Base-by-base conservation (phyloP, 2,113 vertebrate species). In the Anseranas semipalmata region DNA sequence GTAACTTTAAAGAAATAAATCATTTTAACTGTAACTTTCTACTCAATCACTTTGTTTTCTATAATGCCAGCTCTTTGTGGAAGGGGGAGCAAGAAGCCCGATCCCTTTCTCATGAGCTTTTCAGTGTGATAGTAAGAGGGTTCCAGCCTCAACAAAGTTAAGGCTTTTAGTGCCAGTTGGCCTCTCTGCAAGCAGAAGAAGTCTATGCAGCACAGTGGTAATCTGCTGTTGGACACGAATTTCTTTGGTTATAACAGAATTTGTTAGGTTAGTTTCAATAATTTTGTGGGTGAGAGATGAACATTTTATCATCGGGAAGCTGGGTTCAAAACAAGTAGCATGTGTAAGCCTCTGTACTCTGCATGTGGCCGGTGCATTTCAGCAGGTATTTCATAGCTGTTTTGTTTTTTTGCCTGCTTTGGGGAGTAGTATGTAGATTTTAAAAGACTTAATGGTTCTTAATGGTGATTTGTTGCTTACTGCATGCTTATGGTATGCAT, bases 401-500 rank as follows among this genome's bases (percentile, higher is more conserved):
- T 39, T 52, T n/a, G n/a, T n/a, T 75, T 10, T 95, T 89, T 56
- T 63, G 27, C 41, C 22, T 59, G 45, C 62, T 78, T 87, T 72
- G n/a, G 1, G 3, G n/a, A 0, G 3, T 68, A 86, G 39, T 37
- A 12, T 32, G 33, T 15, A n/a, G 70, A 5, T 33, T 95, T 95
- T 9, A 48, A 58, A 71, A 66, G 73, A 70, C 24, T 68, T 78
- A 30, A 15, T 72, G n/a, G 78, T 67, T 91, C 85, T 94, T 84
- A 94, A 62, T 90, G 45, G 89, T 68, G 80, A 75, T 91, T 85
- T 95, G 83, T 83, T 92, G 93, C 83, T 96, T 96, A 96, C 96
- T 92, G 32, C 93, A 93, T 95, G 94, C 67, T 65, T 76, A 58
- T 96, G 96, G 95, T 90, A 97, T 97, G 95, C 84, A 76, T 96